A percentile compares a stretch with the other conserved stretches of the same genome.
phyloP scores from a whole-genome alignment of 2,888 invertebrate genomes.

The Drosophila anceps region DNA sequence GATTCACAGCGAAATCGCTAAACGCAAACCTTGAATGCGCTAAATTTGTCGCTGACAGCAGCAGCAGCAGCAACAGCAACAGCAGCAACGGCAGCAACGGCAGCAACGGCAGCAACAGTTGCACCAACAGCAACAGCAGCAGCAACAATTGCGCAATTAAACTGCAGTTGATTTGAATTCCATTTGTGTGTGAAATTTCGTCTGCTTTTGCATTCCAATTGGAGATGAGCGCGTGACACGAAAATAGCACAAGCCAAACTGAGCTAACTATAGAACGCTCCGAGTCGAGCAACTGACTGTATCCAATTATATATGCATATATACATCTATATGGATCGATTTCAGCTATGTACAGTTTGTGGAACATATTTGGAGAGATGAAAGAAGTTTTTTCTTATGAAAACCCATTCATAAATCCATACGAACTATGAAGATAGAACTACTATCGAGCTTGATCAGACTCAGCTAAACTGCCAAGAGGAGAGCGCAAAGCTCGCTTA shows the following conservation, averaged over 20 bases:
- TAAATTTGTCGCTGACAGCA: conserved; percentile 64
- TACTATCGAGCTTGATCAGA: too few relatives aligned
- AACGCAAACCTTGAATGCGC: conserved; percentile 62
- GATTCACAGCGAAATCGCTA: conserved; percentile 60
- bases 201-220: conserved; percentile 22
- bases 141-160: conserved; percentile 35
- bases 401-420: too few relatives aligned
- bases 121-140: conserved; percentile 35
- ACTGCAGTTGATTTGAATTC: conserved; percentile 47
- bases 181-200: conserved; percentile 36
- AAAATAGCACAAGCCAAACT: neutral
- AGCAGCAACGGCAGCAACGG: conserved; percentile 1
- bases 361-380: too few relatives aligned
- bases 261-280: neutral
- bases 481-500: too few relatives aligned
- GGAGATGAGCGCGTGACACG: conserved; percentile 14
- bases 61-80: neutral
- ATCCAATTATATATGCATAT: too few relatives aligned
- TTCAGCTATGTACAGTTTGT: neutral
- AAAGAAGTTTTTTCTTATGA: too few relatives aligned
- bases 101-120: conserved; percentile 22
- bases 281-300: neutral
- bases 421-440: too few relatives aligned
- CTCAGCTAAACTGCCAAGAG: too few relatives aligned
- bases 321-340: neutral